A percentile compares a stretch with the other conserved stretches of the same genome.
Evolutionary conservation across 1,140 invertebrate species (phyloP).

Genomic region (Antheraea mylitta): DNA sequence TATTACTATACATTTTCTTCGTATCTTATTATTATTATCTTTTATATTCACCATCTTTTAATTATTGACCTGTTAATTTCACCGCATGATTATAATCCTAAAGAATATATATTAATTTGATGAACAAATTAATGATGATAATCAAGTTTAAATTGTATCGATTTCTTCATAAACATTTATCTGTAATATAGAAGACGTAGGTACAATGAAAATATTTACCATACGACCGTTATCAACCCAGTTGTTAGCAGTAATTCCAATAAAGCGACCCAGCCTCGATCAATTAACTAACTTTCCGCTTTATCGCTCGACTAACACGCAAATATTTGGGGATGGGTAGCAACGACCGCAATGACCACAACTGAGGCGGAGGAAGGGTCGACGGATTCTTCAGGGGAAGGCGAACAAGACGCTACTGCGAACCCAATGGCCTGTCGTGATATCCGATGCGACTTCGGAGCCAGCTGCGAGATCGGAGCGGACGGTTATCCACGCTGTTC

Average conservation of each 20-base stretch:
- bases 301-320: constrained; percentile 73
- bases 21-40: neutral
- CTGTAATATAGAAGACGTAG: constrained; percentile 17
- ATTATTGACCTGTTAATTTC: neutral
- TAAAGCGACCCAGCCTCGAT: constrained; percentile 61
- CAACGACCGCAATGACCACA: constrained; percentile 71
- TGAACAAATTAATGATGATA: neutral
- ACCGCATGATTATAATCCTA: neutral
- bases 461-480: constrained; percentile 87
- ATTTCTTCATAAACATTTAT: neutral
- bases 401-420: constrained; percentile 61
- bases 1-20: neutral
- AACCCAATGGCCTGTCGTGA: constrained; percentile 86
- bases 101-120: neutral
- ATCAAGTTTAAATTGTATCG: neutral
- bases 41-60: neutral
- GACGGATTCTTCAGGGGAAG: constrained; percentile 54
- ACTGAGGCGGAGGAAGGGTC: constrained; percentile 60
- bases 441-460: constrained; percentile 91
- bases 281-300: constrained; percentile 75
- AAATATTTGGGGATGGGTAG: constrained; percentile 72
- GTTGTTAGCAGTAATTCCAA: constrained; percentile 70
- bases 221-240: constrained; percentile 54
- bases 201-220: constrained; percentile 53
- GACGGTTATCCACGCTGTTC: constrained; percentile 89